phyloP scores from a whole-genome alignment of 2,888 invertebrate genomes.

The Agrilus cyanescens region DNA sequence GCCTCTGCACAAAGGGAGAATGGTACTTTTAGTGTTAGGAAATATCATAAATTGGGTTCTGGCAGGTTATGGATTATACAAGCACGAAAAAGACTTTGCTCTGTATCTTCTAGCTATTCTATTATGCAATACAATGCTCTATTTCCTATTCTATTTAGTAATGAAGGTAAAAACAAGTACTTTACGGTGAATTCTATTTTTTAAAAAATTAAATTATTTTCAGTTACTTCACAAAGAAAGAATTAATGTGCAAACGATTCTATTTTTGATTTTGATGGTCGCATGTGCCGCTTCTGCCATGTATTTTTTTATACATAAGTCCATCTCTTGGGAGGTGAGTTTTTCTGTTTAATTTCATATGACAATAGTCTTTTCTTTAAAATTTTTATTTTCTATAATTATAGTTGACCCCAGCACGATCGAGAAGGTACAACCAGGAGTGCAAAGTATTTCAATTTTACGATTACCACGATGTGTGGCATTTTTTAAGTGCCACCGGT shows the following conservation, averaged over 20 bases:
- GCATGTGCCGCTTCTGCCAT: conserved; percentile 57
- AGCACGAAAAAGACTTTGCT: conserved; percentile 62
- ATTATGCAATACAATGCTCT: conserved; percentile 71
- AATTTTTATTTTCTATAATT: conserved; percentile 16
- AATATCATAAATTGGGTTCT: conserved; percentile 53
- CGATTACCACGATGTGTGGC: conserved; percentile 80
- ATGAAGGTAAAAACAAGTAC: conserved; percentile 57
- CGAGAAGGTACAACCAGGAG: conserved; percentile 57
- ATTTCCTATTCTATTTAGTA: conserved; percentile 65
- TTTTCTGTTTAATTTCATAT: neutral
- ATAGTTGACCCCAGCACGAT: conserved; percentile 59
- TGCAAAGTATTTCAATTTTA: conserved; percentile 62
- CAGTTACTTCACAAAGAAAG: conserved; percentile 52
- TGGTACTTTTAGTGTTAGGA: conserved; percentile 45
- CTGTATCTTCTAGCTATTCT: conserved; percentile 67
- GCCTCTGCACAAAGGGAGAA: conserved; percentile 41
- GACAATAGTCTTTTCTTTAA: neutral
- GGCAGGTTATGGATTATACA: conserved; percentile 50
- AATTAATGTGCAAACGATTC: conserved; percentile 46
- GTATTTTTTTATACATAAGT: conserved; percentile 60
- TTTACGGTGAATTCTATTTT: neutral
- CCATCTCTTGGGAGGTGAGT: conserved; percentile 55
- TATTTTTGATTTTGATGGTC: conserved; percentile 52
- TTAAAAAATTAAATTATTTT: conserved; percentile 9
- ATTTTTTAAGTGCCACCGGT: conserved; percentile 64